Evolutionary conservation across 2,797 vertebrate species (phyloP).

Genomic region (Myotis planiceps): DNA sequence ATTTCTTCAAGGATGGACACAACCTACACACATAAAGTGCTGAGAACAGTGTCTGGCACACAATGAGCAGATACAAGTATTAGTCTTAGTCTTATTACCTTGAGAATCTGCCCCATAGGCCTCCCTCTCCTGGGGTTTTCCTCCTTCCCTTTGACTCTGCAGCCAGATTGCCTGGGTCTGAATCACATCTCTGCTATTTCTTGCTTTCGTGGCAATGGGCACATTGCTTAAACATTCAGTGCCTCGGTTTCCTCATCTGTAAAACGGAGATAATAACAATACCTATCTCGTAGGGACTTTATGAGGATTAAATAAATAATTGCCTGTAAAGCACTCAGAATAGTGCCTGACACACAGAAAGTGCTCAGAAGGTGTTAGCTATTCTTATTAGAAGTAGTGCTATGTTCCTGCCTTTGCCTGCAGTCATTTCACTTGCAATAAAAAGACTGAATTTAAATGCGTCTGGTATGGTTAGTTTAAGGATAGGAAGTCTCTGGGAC

Average conservation of each 20-base stretch:
- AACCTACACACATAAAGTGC: not conserved
- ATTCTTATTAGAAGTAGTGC: not conserved
- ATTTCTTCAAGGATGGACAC: not conserved
- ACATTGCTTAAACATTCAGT: not conserved
- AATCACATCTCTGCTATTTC: constrained; percentile 13
- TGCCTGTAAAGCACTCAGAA: constrained; percentile 17
- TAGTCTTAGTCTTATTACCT: not conserved
- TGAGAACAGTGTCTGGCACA: not conserved
- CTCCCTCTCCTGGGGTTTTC: constrained; percentile 1
- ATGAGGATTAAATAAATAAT: not conserved
- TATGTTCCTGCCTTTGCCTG: constrained; percentile 8
- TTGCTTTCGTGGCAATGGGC: not conserved
- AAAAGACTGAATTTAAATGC: constrained; percentile 74
- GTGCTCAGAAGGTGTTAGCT: not conserved
- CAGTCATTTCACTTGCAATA: constrained; percentile 67
- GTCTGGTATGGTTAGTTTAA: constrained; percentile 75
- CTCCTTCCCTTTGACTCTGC: not conserved
- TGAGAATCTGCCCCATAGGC: not conserved
- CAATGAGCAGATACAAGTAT: not conserved
- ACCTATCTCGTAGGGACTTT: not conserved
- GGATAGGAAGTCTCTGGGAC: constrained; percentile 76
- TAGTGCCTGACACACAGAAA: not conserved
- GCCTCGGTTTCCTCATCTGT: constrained; percentile 34
- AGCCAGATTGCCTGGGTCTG: not conserved
- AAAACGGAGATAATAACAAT: not conserved